Evolutionary conservation across 1,140 invertebrate species (phyloP).

Genomic region (Leptonema lineaticorne): DNA sequence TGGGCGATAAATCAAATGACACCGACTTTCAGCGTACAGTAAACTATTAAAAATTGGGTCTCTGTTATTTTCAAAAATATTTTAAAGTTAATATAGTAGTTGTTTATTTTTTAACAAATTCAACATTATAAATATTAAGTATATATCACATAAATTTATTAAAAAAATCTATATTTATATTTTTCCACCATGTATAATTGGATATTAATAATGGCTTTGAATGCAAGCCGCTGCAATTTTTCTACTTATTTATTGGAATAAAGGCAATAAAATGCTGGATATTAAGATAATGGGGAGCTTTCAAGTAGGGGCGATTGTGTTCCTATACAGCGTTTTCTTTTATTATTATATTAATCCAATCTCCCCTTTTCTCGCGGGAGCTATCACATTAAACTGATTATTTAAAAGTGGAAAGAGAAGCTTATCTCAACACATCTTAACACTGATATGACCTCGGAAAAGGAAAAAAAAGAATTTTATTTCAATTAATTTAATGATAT

Average conservation of each 20-base stretch:
- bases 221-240: neutral
- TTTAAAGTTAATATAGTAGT: neutral
- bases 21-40: neutral
- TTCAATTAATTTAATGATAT: too few species aligned
- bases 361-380: slow-evolving; percentile 8
- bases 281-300: slow-evolving; percentile 5
- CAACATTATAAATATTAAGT: neutral
- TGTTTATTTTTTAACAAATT: neutral
- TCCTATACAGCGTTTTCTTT: slow-evolving; percentile 13
- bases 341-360: slow-evolving; percentile 20
- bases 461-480: too few species aligned
- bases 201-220: too few species aligned
- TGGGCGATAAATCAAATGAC: slow-evolving; percentile 37
- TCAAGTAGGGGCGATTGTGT: neutral
- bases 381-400: slow-evolving; percentile 18
- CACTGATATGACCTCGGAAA: neutral
- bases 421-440: slow-evolving; percentile 13
- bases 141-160: neutral
- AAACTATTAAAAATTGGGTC: neutral
- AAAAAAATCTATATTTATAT: too few species aligned
- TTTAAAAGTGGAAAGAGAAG: slow-evolving; percentile 13
- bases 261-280: neutral
- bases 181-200: neutral
- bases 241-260: neutral
- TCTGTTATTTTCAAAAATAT: neutral